Conservation (phyloP, 2,113 vertebrate species). For the human (Homo sapiens) region GRCh38 chr12:13871001-13871500, state of each 20-base stretch:
- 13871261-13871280: neutral
- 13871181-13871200: neutral
- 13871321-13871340: neutral
- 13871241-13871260: neutral
- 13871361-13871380: neutral
- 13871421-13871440: neutral
- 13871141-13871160: neutral
- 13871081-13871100: slow-evolving; percentile 9
- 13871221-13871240: neutral
- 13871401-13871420: neutral
- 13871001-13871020: neutral
- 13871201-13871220: neutral
- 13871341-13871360: neutral
- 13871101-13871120: neutral
- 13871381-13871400: neutral
- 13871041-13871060: neutral
- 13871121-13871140: slow-evolving; percentile 4
- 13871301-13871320: neutral
- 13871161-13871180: neutral
- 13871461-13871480: slow-evolving; percentile 13
- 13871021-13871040: neutral
- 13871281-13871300: neutral
- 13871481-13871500: neutral
- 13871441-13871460: neutral
- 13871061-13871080: neutral